Conservation (phyloP, 1,140 invertebrate species). For the Drosophila arawakana region DNA sequence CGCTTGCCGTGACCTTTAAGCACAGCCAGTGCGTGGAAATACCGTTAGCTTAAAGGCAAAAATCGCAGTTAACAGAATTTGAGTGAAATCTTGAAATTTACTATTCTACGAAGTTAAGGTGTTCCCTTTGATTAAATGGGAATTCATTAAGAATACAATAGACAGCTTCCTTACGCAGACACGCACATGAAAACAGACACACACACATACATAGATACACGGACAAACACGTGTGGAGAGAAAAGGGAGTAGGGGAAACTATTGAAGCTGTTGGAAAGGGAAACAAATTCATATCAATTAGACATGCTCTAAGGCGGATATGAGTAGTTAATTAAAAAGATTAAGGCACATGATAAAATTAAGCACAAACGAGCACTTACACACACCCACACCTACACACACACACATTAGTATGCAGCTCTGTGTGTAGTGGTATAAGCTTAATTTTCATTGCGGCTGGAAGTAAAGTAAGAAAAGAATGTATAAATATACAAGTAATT, state of each 20-base stretch:
- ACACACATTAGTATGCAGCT: slow-evolving; percentile 20
- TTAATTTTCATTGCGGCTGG: slow-evolving; percentile 24
- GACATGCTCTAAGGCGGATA: slow-evolving; percentile 72
- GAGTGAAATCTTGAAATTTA: slow-evolving; percentile 16
- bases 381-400: not conserved
- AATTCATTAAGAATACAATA: slow-evolving; percentile 69
- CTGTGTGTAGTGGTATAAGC: not conserved
- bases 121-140: slow-evolving; percentile 56
- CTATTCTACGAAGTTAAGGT: slow-evolving; percentile 20
- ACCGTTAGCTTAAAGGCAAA: slow-evolving; percentile 4
- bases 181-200: slow-evolving; percentile 35
- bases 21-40: not conserved
- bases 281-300: slow-evolving; percentile 68
- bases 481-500: not conserved
- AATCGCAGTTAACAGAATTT: slow-evolving; percentile 3
- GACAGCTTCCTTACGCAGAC: not conserved
- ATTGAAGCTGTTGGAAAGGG: slow-evolving; percentile 21
- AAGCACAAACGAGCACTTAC: slow-evolving; percentile 7
- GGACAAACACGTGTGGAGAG: not conserved
- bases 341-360: slow-evolving; percentile 56
- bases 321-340: slow-evolving; percentile 83
- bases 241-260: not conserved
- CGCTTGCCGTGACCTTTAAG: not conserved
- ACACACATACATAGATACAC: not conserved
- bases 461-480: not conserved